A percentile compares a stretch with the other conserved stretches of the same genome.
These are phyloP conservation scores for Horisme vitalbata DNA, from an alignment of 2,888 invertebrate genomes.

Conservation along the genomic window DNA sequence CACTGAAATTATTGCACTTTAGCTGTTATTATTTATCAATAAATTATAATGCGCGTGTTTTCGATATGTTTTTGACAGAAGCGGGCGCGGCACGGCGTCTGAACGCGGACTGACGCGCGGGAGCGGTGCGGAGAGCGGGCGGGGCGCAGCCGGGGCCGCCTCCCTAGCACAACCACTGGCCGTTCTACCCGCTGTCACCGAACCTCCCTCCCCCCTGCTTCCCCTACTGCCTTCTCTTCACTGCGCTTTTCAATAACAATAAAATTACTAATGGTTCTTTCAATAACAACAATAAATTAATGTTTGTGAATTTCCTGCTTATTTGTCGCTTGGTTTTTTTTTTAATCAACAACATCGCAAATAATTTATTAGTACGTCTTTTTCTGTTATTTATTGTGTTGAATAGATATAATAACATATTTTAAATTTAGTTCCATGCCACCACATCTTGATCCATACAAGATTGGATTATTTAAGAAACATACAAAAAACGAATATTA, in stretches of 20 bases:
- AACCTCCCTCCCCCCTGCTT: slow-evolving; percentile 46
- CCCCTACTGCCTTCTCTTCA: slow-evolving; percentile 45
- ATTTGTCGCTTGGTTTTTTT: too few relatives aligned
- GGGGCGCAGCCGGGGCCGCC: slow-evolving; percentile 52
- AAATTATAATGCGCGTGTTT: slow-evolving; percentile 42
- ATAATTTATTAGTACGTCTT: too few relatives aligned
- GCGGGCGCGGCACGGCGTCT: slow-evolving; percentile 60
- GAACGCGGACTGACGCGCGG: slow-evolving; percentile 73
- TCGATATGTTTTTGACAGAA: slow-evolving; percentile 37
- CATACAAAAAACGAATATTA: too few relatives aligned
- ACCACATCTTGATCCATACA: too few relatives aligned
- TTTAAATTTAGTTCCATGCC: too few relatives aligned
- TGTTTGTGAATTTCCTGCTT: too few relatives aligned
- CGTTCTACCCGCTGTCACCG: slow-evolving; percentile 71
- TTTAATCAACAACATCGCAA: too few relatives aligned
- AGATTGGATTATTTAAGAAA: too few relatives aligned
- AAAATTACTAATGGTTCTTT: slow-evolving; percentile 50
- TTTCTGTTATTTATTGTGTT: too few relatives aligned
- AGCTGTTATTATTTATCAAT: slow-evolving; percentile 34
- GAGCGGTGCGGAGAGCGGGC: slow-evolving; percentile 54
- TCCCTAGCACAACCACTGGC: slow-evolving; percentile 65
- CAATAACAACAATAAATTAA: slow-evolving; percentile 28
- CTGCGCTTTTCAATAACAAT: slow-evolving; percentile 67
- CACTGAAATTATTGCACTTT: slow-evolving; percentile 21
- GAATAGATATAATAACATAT: too few relatives aligned